Base-by-base conservation (phyloP, 2,888 invertebrate genomes). In the Aelia acuminata region DNA sequence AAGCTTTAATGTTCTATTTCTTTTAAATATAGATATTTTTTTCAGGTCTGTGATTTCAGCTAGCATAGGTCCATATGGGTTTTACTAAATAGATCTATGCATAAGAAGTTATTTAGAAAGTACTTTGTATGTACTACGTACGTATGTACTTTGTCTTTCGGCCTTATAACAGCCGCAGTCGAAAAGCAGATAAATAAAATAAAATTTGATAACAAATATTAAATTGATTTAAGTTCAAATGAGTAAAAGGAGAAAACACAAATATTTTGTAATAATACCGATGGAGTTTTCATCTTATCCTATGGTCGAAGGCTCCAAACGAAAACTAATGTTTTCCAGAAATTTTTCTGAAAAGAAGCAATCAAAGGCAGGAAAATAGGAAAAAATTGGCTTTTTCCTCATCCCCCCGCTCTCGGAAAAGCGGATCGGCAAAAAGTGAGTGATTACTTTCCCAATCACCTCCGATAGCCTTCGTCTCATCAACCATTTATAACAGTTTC, bases 301-400 rank as follows among this genome's bases (percentile, higher is more conserved):
- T n/a, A n/a, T 57, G 26, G 57, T 26, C 26, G 3, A 57, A 57
- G 26, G 26, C 57, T 57, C 57, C 15, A 26, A 57, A 57, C 57
- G 57, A 57, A 57, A 57, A 57, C 57, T 57, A 57, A 57, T 57
- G 57, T 57, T 57, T 57, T 26, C 57, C 13, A 26, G 57, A 26
- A 57, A 13, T 57, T 57, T 57, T 57, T 26, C 57, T 57, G 57
- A 57, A 57, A 57, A 57, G 57, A 70, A 70, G 63, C 63, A 70
- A 70, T 70, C 63, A 70, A 70, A 70, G 31, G 35, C 80, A 80
- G 80, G 80, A 47, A 39, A 47, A 80, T n/a, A 5, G 43, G n/a
- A n/a, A 80, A 70, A 80, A 80, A 80, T 80, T 80, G 43, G 22
- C 43, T 80, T 80, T 80, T 80, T 80, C 43, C 43, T 80, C 80